Evolutionary conservation across 2,888 invertebrate species (phyloP).

Genomic region (Spilarctia lutea): DNA sequence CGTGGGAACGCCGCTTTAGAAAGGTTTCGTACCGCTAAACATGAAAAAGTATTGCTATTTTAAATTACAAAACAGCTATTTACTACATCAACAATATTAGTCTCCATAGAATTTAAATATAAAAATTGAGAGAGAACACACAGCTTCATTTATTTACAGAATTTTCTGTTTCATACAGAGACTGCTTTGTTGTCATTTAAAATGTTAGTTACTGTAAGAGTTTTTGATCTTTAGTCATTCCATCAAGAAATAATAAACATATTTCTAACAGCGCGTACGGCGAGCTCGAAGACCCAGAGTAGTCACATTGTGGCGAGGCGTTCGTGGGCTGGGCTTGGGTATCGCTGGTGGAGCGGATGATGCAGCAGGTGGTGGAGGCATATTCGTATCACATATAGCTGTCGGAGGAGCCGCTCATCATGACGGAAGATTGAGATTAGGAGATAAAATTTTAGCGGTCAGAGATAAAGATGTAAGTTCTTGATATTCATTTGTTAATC

Average conservation of each 20-base stretch:
- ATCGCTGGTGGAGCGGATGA: slow-evolving; percentile 84
- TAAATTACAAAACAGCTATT: too few species aligned
- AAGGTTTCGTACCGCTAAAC: too few species aligned
- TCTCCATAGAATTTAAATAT: too few species aligned
- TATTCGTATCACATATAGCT: slow-evolving; percentile 83
- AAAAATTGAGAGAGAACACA: too few species aligned
- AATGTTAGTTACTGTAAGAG: neutral
- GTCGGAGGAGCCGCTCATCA: slow-evolving; percentile 82
- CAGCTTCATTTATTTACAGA: neutral
- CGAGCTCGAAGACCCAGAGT: slow-evolving; percentile 80
- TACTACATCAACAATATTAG: too few species aligned
- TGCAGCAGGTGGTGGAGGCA: slow-evolving; percentile 80
- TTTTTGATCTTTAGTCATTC: neutral
- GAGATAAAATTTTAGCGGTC: slow-evolving; percentile 84
- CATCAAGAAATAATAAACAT: slow-evolving; percentile 9
- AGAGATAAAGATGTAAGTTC: slow-evolving; percentile 81
- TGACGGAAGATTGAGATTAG: slow-evolving; percentile 80
- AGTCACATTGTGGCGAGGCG: slow-evolving; percentile 80
- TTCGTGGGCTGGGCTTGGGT: slow-evolving; percentile 79
- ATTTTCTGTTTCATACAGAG: neutral
- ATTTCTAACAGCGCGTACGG: slow-evolving; percentile 71
- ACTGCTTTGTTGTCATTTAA: neutral
- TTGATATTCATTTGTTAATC: too few species aligned
- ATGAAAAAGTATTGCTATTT: too few species aligned
- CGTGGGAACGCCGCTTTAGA: too few species aligned